phyloP scores from a whole-genome alignment of 2,797 vertebrate genomes.

The Trachops cirrhosus region DNA sequence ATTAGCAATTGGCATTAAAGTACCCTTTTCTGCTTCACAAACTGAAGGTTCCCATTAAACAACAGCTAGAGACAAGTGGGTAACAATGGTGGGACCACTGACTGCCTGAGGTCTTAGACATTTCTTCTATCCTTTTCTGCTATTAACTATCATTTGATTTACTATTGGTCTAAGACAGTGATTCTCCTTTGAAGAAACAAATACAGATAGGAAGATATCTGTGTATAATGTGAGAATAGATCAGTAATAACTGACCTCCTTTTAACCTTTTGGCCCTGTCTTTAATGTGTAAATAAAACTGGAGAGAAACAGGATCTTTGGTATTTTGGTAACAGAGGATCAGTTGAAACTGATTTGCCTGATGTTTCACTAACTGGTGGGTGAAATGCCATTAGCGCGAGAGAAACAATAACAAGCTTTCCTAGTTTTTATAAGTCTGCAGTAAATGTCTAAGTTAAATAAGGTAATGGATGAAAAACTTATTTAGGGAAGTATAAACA shows the following conservation, averaged over 20 bases:
- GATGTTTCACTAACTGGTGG: neutral
- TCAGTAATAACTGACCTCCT: neutral
- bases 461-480: neutral
- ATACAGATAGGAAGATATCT: neutral
- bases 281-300: constrained; percentile 28
- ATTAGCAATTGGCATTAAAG: neutral
- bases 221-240: neutral
- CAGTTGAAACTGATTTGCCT: neutral
- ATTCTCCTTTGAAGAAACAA: constrained; percentile 2
- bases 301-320: constrained; percentile 14
- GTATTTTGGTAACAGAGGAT: constrained; percentile 37
- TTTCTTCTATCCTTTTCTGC: neutral
- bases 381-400: neutral
- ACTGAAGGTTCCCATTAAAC: neutral
- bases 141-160: neutral
- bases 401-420: neutral
- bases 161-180: neutral
- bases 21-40: neutral
- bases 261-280: constrained; percentile 5
- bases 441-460: neutral
- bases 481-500: neutral
- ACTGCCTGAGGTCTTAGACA: neutral
- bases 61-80: neutral
- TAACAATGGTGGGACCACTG: neutral
- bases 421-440: neutral